Conservation (phyloP, 64 coral and sea anemone genomes). For the Pocillopora verrucosa region DNA sequence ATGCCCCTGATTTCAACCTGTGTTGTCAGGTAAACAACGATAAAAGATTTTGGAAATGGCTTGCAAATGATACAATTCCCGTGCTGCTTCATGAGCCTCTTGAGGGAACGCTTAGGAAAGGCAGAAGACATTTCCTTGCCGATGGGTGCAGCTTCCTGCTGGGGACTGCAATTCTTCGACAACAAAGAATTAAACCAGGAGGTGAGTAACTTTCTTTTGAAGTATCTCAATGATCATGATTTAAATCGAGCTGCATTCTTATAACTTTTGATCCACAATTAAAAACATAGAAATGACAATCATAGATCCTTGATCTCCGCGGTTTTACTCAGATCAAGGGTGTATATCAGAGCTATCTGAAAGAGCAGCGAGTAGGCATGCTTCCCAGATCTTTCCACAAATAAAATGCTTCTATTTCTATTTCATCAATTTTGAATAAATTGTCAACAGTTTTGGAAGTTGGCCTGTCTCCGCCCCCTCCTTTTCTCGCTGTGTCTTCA, state of each 20-base stretch:
- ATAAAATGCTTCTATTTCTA: background rate
- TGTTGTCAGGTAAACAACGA: conserved; percentile 22
- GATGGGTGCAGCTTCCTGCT: conserved; percentile 49
- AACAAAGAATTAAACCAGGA: conserved; percentile 44
- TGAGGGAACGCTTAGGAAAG: conserved; percentile 5
- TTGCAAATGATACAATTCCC: conserved; percentile 29
- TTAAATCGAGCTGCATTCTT: background rate
- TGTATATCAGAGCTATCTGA: too few relatives aligned
- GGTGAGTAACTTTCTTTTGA: conserved; percentile 3
- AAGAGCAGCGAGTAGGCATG: too few relatives aligned
- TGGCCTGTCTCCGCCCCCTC: background rate
- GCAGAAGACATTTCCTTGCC: background rate
- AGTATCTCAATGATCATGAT: background rate
- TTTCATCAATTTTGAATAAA: background rate
- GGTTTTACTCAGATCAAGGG: too few relatives aligned
- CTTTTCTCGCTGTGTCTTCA: background rate
- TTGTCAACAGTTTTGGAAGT: too few relatives aligned
- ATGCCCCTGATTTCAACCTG: background rate
- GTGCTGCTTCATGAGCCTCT: background rate
- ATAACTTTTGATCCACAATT: background rate
- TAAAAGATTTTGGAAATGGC: conserved; percentile 44
- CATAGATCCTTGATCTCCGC: too few relatives aligned
- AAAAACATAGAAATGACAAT: background rate
- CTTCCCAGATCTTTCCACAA: background rate
- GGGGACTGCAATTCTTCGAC: conserved; percentile 59